These are phyloP conservation scores for Hymenopus coronatus DNA, from an alignment of 2,888 invertebrate genomes.

Conservation along the genomic window DNA sequence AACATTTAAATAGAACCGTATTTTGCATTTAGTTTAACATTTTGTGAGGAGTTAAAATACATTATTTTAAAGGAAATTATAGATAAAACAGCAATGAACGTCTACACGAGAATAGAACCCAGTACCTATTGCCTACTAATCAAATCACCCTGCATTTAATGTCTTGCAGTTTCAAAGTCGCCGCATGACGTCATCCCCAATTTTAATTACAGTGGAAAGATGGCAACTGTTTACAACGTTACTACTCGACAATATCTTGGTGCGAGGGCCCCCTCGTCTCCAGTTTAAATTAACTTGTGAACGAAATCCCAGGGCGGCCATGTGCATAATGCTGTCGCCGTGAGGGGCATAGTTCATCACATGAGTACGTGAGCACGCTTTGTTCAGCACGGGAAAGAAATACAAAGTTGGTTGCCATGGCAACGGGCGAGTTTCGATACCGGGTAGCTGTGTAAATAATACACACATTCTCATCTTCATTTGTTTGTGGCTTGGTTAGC, in stretches of 20 bases:
- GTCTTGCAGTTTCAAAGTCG: background rate
- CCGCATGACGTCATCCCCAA: background rate
- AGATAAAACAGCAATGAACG: too few relatives aligned
- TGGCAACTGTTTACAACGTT: background rate
- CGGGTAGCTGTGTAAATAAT: background rate
- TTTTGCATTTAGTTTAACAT: too few relatives aligned
- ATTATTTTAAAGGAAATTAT: too few relatives aligned
- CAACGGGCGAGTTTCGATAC: background rate
- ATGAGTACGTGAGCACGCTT: background rate
- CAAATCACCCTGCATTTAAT: background rate
- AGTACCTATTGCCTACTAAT: background rate
- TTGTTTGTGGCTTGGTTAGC: too few relatives aligned
- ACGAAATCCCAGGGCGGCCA: background rate
- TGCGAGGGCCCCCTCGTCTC: background rate
- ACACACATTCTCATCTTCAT: too few relatives aligned
- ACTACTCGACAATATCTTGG: background rate
- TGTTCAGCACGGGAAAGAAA: background rate
- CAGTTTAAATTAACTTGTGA: background rate
- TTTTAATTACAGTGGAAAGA: background rate
- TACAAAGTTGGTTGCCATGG: background rate
- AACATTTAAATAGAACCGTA: too few relatives aligned
- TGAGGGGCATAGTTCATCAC: background rate
- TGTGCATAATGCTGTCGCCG: constrained; percentile 1
- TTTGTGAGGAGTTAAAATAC: too few relatives aligned
- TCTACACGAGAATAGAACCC: too few relatives aligned